These are phyloP conservation scores for Mormyrops attenuatus DNA, from an alignment of 2,797 vertebrate genomes.

Conservation along the genomic window DNA sequence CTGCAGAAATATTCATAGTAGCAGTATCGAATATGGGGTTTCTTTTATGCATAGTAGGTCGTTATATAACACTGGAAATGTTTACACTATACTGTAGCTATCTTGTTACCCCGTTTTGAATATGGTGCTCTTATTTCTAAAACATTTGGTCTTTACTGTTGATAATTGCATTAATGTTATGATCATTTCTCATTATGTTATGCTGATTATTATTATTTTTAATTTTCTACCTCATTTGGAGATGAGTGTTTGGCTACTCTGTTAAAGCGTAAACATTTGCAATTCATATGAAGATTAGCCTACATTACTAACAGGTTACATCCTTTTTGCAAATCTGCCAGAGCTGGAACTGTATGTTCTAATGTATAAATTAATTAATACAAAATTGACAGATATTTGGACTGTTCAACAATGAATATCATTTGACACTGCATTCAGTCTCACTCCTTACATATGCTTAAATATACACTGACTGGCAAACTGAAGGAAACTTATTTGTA, in stretches of 20 bases:
- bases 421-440: background rate
- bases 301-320: background rate
- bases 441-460: background rate
- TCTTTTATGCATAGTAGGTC: background rate
- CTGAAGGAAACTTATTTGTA: background rate
- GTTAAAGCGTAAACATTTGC: background rate
- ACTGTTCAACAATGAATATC: background rate
- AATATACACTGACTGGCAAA: background rate
- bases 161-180: background rate
- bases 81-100: slow-evolving; percentile 11
- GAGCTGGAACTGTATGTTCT: background rate
- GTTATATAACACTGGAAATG: slow-evolving; percentile 6
- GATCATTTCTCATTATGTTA: background rate
- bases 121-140: background rate
- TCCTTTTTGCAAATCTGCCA: background rate
- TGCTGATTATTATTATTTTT: background rate
- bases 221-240: background rate
- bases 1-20: slow-evolving; percentile 4
- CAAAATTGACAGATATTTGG: background rate
- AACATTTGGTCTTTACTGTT: background rate
- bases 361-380: background rate
- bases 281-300: background rate
- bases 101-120: slow-evolving; percentile 3
- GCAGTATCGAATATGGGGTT: background rate
- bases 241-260: background rate